phyloP scores from a whole-genome alignment of 2,888 invertebrate species.

The Euproctis similis region DNA sequence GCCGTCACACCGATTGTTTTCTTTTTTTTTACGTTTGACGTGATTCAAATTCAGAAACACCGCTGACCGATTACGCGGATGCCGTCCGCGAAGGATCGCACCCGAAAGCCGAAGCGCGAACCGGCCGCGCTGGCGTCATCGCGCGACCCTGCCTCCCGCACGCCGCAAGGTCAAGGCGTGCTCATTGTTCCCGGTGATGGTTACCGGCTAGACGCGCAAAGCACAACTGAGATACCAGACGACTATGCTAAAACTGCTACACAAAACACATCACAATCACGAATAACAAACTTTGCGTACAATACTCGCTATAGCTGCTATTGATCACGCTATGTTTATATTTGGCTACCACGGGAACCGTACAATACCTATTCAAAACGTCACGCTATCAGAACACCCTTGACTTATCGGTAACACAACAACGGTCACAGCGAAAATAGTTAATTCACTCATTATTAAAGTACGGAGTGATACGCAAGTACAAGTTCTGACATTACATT shows the following conservation, averaged over 20 bases:
- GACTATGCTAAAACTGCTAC: constrained; percentile 32
- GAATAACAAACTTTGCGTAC: constrained; percentile 29
- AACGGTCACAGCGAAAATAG: constrained; percentile 9
- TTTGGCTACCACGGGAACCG: constrained; percentile 67
- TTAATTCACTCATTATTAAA: constrained; percentile 7
- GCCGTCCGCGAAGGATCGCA: constrained; percentile 71
- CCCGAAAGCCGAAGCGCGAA: constrained; percentile 70
- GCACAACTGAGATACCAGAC: constrained; percentile 36
- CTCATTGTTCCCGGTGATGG: constrained; percentile 60
- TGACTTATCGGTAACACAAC: constrained; percentile 23
- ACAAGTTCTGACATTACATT: constrained; percentile 18
- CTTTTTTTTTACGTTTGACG: no score
- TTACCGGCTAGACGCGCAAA: constrained; percentile 44
- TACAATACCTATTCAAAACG: constrained; percentile 35
- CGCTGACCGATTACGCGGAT: constrained; percentile 73
- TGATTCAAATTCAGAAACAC: constrained; percentile 57
- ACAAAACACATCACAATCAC: constrained; percentile 19
- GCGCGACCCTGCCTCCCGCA: constrained; percentile 60
- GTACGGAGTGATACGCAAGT: constrained; percentile 9
- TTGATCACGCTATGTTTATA: constrained; percentile 68
- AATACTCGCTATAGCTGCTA: constrained; percentile 39
- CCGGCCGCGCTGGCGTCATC: constrained; percentile 71
- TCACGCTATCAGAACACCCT: constrained; percentile 36
- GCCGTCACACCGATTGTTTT: constrained; percentile 65
- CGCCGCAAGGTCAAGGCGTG: constrained; percentile 71